phyloP scores from a whole-genome alignment of 2,888 invertebrate species.

The Steinernema hermaphroditum region DNA sequence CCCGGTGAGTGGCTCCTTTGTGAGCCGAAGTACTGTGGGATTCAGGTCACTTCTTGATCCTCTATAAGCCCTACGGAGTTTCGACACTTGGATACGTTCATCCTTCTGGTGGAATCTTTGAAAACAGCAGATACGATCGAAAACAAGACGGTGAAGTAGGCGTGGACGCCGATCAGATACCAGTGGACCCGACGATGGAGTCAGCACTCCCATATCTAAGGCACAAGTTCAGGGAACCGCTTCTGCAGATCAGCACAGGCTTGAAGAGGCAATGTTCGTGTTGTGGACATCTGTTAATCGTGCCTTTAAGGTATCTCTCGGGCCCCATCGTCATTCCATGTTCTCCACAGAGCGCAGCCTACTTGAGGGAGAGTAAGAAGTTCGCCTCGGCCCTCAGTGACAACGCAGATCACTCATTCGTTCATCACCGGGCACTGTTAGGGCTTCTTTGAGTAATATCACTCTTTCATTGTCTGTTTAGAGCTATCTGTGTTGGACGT shows the following conservation, averaged over 20 bases:
- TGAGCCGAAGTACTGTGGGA: too few species aligned
- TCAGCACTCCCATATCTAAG: slow-evolving; percentile 8
- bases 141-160: slow-evolving; percentile 32
- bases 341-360: slow-evolving; percentile 38
- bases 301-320: slow-evolving; percentile 42
- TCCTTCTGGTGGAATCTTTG: slow-evolving; percentile 46
- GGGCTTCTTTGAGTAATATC: background rate
- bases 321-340: slow-evolving; percentile 51
- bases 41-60: slow-evolving; percentile 44
- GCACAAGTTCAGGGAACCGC: slow-evolving; percentile 1
- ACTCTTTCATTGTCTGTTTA: slow-evolving; percentile 24
- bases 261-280: background rate
- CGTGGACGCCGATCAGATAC: background rate
- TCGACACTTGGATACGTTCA: slow-evolving; percentile 46
- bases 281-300: background rate
- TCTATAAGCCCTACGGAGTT: slow-evolving; percentile 52
- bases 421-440: slow-evolving; percentile 19
- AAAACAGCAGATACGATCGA: slow-evolving; percentile 43
- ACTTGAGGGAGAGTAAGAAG: slow-evolving; percentile 43
- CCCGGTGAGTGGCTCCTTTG: too few species aligned
- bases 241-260: slow-evolving; percentile 19
- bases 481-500: slow-evolving; percentile 43
- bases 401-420: slow-evolving; percentile 4
- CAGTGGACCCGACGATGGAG: slow-evolving; percentile 8
- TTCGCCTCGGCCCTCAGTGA: slow-evolving; percentile 20